Base-by-base conservation (phyloP, 2,888 invertebrate species). In the Cerastis rubricosa region DNA sequence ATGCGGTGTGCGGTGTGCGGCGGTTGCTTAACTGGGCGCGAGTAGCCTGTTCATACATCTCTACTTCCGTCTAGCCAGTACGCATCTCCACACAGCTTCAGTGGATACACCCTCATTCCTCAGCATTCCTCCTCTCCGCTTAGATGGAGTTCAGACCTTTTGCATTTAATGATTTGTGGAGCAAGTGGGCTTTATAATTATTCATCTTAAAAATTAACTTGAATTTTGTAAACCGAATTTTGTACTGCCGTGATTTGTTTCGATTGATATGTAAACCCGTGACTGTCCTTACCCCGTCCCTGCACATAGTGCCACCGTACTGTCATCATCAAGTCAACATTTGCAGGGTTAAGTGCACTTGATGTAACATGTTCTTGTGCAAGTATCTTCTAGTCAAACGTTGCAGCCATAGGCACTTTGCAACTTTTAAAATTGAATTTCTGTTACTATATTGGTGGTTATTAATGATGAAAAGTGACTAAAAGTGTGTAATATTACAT, bases 331-430 rank as follows among this genome's bases (percentile, higher is more conserved):
- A 76, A 66, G 87, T 78, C 77, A 81, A 83, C 51, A 78, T 86
- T 86, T 86, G 73, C 78, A n/a, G 59, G 68, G 72, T 67, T 76
- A 83, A 87, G 84, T 86, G 88, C 84, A 79, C 76, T 83, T 68
- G 65, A 67, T 72, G 72, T 54, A 66, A 67, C 85, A 61, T 64
- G 61, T 29, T 72, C 65, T 67, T 47, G 54, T 47, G n/a, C 57
- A 14, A 9, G 17, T 35, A 49, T 9, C 35, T 64, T 4, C n/a
- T 43, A 14, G n/a, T n/a, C n/a, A 8, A 40, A n/a, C 22, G 40
- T 63, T 40, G 59, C 8, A 29, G 8, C 29, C 29, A 29, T 2
- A 25, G 17, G 7, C 25, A 57, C 6, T 14, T 2, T 25, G 14
- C 7, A 25, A 57, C 12, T 25, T 25, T 14, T 25, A 2, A 8